Evolutionary conservation across 2,888 invertebrate species (phyloP).

Genomic region (Oscheius sp.): DNA sequence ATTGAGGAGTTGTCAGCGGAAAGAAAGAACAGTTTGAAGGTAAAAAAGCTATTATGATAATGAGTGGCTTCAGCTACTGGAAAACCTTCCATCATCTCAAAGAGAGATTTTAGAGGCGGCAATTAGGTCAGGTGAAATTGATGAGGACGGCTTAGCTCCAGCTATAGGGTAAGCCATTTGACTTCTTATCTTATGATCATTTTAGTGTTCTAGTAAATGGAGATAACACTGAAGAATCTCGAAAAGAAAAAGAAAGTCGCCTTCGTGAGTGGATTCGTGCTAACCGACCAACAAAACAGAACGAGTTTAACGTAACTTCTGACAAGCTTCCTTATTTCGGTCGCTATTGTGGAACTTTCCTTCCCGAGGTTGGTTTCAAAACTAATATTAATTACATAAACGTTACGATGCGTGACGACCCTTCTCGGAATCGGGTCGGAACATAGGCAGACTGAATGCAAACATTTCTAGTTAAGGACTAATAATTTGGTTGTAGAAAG

Average conservation of each 20-base stretch:
- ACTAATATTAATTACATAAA: no score
- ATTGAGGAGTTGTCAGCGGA: conserved; percentile 37
- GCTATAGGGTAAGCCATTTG: conserved; percentile 45
- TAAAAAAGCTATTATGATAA: no score
- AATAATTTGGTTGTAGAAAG: conserved; percentile 27
- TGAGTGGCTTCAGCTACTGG: conserved; percentile 34
- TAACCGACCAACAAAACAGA: conserved; percentile 56
- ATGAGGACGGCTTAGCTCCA: conserved; percentile 45
- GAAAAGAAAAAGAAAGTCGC: conserved; percentile 57
- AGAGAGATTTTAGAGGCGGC: conserved; percentile 59
- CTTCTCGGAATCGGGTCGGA: conserved; percentile 20
- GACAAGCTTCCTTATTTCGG: conserved; percentile 69
- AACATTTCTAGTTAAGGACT: neutral
- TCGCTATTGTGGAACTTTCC: conserved; percentile 65
- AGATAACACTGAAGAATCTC: conserved; percentile 48
- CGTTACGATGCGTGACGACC: conserved; percentile 26
- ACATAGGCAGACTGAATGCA: conserved; percentile 1
- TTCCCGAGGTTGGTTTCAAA: no score
- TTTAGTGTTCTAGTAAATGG: conserved; percentile 50
- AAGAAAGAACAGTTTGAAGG: conserved; percentile 42
- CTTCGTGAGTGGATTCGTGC: conserved; percentile 67
- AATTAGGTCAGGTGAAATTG: conserved; percentile 62
- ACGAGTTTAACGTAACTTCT: conserved; percentile 34
- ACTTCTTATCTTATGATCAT: conserved; percentile 25
- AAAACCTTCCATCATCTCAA: conserved; percentile 51